Evolutionary conservation across 2,113 vertebrate species (phyloP), one percentile per base, ranked within the genome.

Genomic region (Casuarius casuarius): DNA sequence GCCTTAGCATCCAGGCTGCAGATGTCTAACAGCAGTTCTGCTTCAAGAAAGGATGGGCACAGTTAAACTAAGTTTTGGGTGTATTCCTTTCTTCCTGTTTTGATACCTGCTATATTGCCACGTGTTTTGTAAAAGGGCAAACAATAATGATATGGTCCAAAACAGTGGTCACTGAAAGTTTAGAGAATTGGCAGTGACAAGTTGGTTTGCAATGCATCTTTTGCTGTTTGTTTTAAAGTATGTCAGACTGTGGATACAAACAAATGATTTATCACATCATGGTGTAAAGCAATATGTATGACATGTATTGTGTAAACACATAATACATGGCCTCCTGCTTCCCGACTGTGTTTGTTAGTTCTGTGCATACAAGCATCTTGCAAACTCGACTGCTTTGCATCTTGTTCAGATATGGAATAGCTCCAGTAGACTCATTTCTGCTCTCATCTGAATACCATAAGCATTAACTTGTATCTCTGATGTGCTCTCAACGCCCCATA

Each of bases 401-500:
- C 29, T 93, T 71, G 15, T 49, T 91, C 59, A 46, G 35, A 38
- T 59, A 49, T 14, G 21, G 35, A 93, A 71, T 51, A 88, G 23
- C 59, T 96, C 72, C 85, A 88, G n/a, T 12, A 85, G 40, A 46
- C 51, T 80, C 4, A n/a, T 81, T 90, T 87, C 59, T 73, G 29
- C 35, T 90, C 9, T 76, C 49, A 49, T 94, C 29, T 83, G 52
- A 86, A 52, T n/a, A 14, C 21, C 22, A 86, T 67, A 62, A 67
- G 38, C 42, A 80, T 59, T 59, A 73, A 52, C 21, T 10, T 20
- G 7, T 35, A 29, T 40, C 22, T 75, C 9, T 18, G 14, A 70
- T 40, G 8, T 23, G 15, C 15, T 77, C 51, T 76, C 20, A 68
- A 16, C 76, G 51, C 22, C 10, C 31, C 46, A 12, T 67, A 33